These are phyloP conservation scores for Macrosteles quadrilineatus DNA, from an alignment of 1,140 invertebrate species.

Conservation along the genomic window DNA sequence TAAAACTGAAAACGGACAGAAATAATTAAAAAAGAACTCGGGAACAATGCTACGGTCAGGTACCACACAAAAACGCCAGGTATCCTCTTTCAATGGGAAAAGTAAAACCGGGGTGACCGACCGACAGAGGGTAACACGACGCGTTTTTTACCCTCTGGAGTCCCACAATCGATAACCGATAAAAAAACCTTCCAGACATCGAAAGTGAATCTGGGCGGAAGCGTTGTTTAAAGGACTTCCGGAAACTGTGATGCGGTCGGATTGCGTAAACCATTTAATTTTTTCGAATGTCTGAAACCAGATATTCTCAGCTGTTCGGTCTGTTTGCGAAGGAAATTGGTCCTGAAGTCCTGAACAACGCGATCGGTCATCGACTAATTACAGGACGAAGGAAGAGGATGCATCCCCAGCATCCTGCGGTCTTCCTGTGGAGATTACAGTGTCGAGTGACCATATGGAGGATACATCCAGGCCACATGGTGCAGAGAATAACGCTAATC, in stretches of 20 bases:
- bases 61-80: constrained; percentile 6
- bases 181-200: constrained; percentile 8
- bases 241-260: not conserved
- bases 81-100: not conserved
- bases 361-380: too few relatives aligned
- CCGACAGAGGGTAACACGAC: constrained; percentile 1
- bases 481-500: too few relatives aligned
- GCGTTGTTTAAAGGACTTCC: constrained; percentile 13
- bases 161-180: not conserved
- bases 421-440: too few relatives aligned
- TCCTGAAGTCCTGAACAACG: not conserved
- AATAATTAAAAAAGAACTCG: not conserved
- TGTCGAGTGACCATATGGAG: too few relatives aligned
- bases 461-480: too few relatives aligned
- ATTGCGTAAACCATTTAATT: constrained; percentile 19
- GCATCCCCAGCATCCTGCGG: too few relatives aligned
- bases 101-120: constrained; percentile 19
- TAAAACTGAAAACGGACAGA: too few relatives aligned
- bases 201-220: constrained; percentile 22
- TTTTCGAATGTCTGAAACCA: not conserved
- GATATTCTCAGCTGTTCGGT: not conserved
- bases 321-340: constrained; percentile 13
- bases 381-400: too few relatives aligned
- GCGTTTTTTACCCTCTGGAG: too few relatives aligned
- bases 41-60: not conserved